Evolutionary conservation across 1,140 invertebrate genomes (phyloP).

Genomic region (Pinna nobilis): DNA sequence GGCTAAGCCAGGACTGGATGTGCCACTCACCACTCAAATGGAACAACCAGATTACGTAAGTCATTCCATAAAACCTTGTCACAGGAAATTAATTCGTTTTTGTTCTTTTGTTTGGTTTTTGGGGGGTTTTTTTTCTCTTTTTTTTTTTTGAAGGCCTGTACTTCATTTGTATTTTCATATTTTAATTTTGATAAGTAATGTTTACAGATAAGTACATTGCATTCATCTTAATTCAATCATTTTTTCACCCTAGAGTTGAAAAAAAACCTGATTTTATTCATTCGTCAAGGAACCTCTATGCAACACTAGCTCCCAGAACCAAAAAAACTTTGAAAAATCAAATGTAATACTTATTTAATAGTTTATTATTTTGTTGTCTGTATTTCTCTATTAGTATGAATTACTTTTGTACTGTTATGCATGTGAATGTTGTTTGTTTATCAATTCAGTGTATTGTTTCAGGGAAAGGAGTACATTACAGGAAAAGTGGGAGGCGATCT

Average conservation of each 20-base stretch:
- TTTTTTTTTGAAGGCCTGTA: too few species aligned
- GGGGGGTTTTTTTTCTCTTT: too few species aligned
- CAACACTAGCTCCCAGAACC: too few species aligned
- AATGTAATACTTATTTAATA: neutral
- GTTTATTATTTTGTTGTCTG: neutral
- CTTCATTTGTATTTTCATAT: too few species aligned
- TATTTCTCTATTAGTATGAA: neutral
- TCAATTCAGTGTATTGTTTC: conserved; percentile 23
- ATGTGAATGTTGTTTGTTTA: neutral
- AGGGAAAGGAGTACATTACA: conserved; percentile 70
- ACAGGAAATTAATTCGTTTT: too few species aligned
- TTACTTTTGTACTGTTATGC: neutral
- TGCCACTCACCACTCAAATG: conserved; percentile 60
- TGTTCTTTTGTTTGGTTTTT: conserved; percentile 4
- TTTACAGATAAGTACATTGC: too few species aligned
- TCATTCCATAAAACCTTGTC: neutral
- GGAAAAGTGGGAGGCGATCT: conserved; percentile 54
- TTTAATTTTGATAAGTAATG: too few species aligned
- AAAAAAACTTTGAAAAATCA: neutral
- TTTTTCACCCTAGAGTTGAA: too few species aligned
- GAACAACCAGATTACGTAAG: conserved; percentile 67
- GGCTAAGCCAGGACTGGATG: conserved; percentile 63
- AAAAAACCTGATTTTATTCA: too few species aligned
- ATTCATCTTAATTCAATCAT: too few species aligned
- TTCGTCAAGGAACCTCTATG: too few species aligned